Percentiles rank a stretch among this genome's conserved stretches.
phyloP scores from a whole-genome alignment of 2,797 vertebrate species.

The Halcyon badia region DNA sequence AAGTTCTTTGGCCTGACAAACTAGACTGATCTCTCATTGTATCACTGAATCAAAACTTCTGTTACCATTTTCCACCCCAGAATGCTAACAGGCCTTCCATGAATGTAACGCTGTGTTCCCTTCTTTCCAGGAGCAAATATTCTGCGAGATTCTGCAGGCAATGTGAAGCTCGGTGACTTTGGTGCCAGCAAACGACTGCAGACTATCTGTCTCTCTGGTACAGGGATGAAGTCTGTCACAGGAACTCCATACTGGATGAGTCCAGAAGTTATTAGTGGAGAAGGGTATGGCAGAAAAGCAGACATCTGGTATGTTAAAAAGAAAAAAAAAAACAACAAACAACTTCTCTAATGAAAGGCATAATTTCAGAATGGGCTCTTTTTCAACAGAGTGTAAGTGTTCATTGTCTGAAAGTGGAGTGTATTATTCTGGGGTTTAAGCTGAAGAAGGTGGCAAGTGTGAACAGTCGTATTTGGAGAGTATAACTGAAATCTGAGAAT shows the following conservation, averaged over 20 bases:
- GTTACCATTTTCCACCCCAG: neutral
- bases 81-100: neutral
- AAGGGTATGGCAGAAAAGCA: constrained; percentile 97
- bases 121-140: constrained; percentile 92
- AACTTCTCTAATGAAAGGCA: neutral
- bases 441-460: neutral
- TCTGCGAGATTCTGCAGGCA: constrained; percentile 94
- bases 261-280: constrained; percentile 98
- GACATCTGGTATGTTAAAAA: constrained; percentile 91
- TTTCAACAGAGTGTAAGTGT: neutral
- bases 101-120: neutral
- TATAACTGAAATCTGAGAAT: neutral
- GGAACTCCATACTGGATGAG: constrained; percentile 99
- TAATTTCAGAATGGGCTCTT: neutral
- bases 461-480: neutral
- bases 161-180: constrained; percentile 97
- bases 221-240: constrained; percentile 96
- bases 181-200: constrained; percentile 96
- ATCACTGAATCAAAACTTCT: neutral
- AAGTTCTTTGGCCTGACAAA: neutral
- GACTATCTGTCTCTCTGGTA: constrained; percentile 97
- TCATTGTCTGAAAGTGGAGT: neutral
- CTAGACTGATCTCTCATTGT: neutral
- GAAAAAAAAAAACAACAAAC: too few relatives aligned
- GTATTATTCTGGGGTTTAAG: neutral